Conservation (phyloP, 2,113 vertebrate species). For the Patagioenas fasciata region DNA sequence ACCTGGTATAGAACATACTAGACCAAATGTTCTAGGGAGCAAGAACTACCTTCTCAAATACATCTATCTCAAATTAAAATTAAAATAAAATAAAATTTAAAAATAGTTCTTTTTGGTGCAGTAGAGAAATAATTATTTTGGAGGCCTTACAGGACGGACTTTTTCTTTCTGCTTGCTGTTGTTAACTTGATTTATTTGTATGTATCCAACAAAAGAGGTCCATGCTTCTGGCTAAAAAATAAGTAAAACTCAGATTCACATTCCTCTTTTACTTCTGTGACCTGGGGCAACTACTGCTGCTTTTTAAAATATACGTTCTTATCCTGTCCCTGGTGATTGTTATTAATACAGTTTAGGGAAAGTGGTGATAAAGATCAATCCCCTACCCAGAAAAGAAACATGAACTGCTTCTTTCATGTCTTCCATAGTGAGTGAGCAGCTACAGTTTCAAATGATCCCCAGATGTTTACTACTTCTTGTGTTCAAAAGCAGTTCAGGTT, state of each 20-base stretch:
- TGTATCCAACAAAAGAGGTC: not conserved
- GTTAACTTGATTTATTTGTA: conserved; percentile 19
- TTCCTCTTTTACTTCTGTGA: conserved; percentile 11
- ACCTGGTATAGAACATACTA: not conserved
- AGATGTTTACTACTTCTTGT: conserved; percentile 3
- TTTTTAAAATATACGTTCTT: not conserved
- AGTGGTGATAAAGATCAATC: conserved; percentile 50
- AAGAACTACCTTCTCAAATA: not conserved
- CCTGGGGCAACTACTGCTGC: conserved; percentile 27
- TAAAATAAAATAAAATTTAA: not conserved
- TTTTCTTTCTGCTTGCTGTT: not conserved
- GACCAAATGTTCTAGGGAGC: not conserved
- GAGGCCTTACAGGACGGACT: not conserved
- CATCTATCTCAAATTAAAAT: not conserved
- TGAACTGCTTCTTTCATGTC: conserved; percentile 35
- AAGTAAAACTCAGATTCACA: conserved; percentile 3
- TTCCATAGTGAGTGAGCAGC: conserved; percentile 12
- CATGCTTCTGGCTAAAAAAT: conserved; percentile 3
- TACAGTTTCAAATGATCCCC: conserved; percentile 33
- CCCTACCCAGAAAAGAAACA: conserved; percentile 19
- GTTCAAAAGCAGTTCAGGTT: not conserved
- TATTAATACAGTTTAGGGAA: conserved; percentile 58
- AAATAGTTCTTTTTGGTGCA: not conserved
- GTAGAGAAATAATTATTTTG: not conserved
- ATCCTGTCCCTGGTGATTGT: conserved; percentile 49